These are phyloP conservation scores for Barbus barbus DNA, from an alignment of 2,113 vertebrate species.

Conservation along the genomic window DNA sequence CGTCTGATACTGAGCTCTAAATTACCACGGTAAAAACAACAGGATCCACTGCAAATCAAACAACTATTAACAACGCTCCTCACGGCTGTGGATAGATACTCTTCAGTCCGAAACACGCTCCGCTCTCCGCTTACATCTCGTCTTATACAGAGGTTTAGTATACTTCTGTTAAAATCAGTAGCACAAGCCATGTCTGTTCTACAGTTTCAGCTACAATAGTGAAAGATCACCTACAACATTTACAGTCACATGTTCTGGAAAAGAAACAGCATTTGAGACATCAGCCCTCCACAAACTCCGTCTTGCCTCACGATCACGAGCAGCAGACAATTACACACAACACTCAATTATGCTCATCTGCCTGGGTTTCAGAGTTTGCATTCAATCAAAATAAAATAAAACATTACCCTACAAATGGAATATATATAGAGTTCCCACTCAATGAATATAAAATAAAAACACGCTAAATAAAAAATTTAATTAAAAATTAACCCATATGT, in stretches of 20 bases:
- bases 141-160: slow-evolving; percentile 75
- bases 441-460: no score
- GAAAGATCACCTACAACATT: slow-evolving; percentile 87
- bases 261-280: slow-evolving; percentile 82
- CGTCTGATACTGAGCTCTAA: slow-evolving; percentile 84
- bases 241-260: slow-evolving; percentile 85
- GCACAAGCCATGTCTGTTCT: slow-evolving; percentile 89
- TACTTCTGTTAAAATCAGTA: slow-evolving; percentile 88
- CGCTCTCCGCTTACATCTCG: slow-evolving; percentile 76
- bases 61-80: slow-evolving; percentile 83
- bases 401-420: no score
- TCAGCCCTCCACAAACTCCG: slow-evolving; percentile 71
- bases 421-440: no score
- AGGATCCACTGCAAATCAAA: slow-evolving; percentile 85
- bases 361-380: no score
- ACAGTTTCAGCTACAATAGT: slow-evolving; percentile 86
- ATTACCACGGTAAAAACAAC: slow-evolving; percentile 90
- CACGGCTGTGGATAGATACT: slow-evolving; percentile 11
- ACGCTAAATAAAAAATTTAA: no score
- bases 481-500: no score
- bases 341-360: no score
- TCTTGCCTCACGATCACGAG: neutral
- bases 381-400: no score
- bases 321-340: no score
- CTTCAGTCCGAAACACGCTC: slow-evolving; percentile 57